phyloP scores from a whole-genome alignment of 2,888 invertebrate species.

The Timema podura region DNA sequence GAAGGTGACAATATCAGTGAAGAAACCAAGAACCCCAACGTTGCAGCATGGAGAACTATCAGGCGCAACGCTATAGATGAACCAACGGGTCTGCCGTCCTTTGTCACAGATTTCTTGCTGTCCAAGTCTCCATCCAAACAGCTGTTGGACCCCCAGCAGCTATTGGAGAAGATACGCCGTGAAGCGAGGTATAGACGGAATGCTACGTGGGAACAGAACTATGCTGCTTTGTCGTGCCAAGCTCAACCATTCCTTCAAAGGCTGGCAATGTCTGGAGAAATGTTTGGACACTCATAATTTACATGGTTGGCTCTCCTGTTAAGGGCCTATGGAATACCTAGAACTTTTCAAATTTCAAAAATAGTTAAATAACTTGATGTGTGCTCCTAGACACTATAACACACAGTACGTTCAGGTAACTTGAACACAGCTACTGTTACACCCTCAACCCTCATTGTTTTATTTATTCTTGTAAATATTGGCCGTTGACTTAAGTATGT shows the following conservation, averaged over 20 bases:
- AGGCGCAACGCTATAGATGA: not conserved
- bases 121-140: constrained; percentile 49
- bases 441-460: no score
- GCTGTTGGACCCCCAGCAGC: constrained; percentile 65
- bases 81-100: constrained; percentile 40
- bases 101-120: constrained; percentile 21
- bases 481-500: no score
- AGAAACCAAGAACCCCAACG: constrained; percentile 31
- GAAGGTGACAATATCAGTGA: constrained; percentile 29
- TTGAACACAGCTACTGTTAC: no score
- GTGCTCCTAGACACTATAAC: no score
- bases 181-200: constrained; percentile 60
- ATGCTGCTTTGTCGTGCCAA: constrained; percentile 69
- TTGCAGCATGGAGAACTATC: constrained; percentile 7
- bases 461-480: no score
- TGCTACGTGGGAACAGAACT: constrained; percentile 57
- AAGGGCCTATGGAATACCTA: no score
- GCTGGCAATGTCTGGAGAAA: constrained; percentile 75
- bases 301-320: no score
- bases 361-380: no score
- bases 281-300: constrained; percentile 47
- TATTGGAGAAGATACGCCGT: constrained; percentile 64
- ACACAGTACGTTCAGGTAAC: no score
- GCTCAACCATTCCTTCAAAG: constrained; percentile 76
- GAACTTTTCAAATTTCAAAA: no score